Conservation (phyloP, 2,113 vertebrate species). For the Ursus arctos region DNA sequence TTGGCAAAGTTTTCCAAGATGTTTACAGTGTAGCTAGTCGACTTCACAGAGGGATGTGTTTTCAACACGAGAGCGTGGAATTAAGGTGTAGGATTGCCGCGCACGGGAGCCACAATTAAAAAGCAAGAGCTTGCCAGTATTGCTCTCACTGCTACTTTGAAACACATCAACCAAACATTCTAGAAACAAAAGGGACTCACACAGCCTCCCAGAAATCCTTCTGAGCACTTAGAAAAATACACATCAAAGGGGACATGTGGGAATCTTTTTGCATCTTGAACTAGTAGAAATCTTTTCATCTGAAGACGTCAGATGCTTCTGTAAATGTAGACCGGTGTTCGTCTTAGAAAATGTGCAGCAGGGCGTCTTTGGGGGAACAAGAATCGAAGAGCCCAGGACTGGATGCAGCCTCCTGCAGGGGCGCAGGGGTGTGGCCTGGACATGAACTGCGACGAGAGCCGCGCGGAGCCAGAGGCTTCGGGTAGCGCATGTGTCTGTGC, state of each 20-base stretch:
- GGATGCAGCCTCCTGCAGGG: not conserved
- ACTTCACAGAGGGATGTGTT: constrained; percentile 44
- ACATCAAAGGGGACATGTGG: not conserved
- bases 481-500: fast-evolving
- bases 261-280: not conserved
- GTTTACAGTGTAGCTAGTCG: constrained; percentile 57
- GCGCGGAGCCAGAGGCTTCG: fast-evolving
- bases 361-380: not conserved
- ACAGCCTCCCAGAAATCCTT: not conserved
- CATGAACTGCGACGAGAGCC: fast-evolving
- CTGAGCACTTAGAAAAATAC: not conserved
- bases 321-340: fast-evolving
- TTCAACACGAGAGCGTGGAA: constrained; percentile 58
- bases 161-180: not conserved
- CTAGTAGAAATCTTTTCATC: not conserved
- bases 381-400: fast-evolving
- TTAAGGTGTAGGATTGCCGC: not conserved
- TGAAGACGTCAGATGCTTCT: not conserved
- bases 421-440: fast-evolving
- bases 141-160: not conserved
- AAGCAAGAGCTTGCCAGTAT: not conserved
- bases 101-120: not conserved
- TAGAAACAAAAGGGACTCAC: not conserved
- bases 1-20: constrained; percentile 71
- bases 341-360: not conserved